Evolutionary conservation across 2,888 invertebrate genomes (phyloP).

Genomic region (Torymus aiolomorphi): DNA sequence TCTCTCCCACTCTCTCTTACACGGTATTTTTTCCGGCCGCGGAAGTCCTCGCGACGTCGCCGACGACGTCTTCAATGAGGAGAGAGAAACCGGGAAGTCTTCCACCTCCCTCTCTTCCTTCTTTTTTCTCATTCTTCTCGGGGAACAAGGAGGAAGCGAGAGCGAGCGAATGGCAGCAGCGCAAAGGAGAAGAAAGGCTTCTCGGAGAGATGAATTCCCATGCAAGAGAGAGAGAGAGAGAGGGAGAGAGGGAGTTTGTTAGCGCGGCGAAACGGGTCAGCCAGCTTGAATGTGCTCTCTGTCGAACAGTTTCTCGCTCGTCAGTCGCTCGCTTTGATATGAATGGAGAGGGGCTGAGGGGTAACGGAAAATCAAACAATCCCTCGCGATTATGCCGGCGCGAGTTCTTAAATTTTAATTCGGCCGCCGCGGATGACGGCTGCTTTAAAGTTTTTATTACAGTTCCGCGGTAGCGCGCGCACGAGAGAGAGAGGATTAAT

Average conservation of each 20-base stretch:
- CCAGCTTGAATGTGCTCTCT: not conserved
- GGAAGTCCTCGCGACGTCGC: not conserved
- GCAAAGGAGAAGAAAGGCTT: constrained; percentile 5
- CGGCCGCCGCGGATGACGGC: no score
- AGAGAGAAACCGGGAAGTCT: not conserved
- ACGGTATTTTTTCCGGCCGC: constrained; percentile 4
- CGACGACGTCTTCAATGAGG: not conserved
- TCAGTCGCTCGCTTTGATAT: not conserved
- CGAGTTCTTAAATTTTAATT: no score
- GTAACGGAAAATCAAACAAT: constrained; percentile 19
- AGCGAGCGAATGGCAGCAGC: not conserved
- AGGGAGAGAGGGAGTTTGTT: constrained; percentile 30
- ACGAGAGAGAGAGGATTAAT: no score
- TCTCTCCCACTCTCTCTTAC: not conserved
- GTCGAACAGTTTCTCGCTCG: no score
- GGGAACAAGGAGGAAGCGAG: not conserved
- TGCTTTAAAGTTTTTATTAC: no score
- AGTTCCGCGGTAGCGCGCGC: no score
- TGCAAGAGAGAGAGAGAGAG: not conserved
- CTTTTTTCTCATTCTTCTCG: not conserved
- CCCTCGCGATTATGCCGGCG: not conserved
- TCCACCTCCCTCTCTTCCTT: not conserved
- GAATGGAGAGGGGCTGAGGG: not conserved
- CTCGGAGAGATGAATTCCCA: not conserved
- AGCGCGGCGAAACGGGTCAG: constrained; percentile 24